A percentile compares a stretch with the other conserved stretches of the same genome.
phyloP scores from a whole-genome alignment of 2,888 invertebrate species.

The Drosophila subsilvestris region DNA sequence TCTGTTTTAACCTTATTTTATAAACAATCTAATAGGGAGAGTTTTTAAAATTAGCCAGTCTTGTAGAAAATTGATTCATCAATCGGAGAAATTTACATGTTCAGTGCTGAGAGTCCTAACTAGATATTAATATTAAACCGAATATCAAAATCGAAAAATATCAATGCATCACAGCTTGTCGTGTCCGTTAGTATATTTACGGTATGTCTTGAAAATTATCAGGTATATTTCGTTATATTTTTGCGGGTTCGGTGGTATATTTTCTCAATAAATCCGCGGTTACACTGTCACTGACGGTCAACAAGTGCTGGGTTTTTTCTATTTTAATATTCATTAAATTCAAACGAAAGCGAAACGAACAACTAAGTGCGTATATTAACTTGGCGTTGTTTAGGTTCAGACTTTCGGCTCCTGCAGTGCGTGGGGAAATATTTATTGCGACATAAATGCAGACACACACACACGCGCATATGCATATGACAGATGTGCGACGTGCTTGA shows the following conservation, averaged over 20 bases:
- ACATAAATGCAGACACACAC: constrained; percentile 22
- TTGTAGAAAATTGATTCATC: no score
- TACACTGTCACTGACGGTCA: constrained; percentile 9
- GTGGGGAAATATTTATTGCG: constrained; percentile 37
- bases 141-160: no score
- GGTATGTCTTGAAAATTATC: no score
- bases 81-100: no score
- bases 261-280: constrained; percentile 14
- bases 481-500: constrained; percentile 28
- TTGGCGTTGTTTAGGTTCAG: constrained; percentile 12
- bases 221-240: no score
- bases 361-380: constrained; percentile 15
- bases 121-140: no score
- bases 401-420: constrained; percentile 30
- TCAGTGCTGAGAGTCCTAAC: no score
- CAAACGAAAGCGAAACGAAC: constrained; percentile 17
- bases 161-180: no score
- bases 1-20: no score
- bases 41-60: no score
- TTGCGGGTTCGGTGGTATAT: background rate
- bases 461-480: constrained; percentile 10
- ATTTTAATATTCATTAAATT: constrained; percentile 28
- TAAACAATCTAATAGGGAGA: no score
- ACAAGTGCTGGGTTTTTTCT: constrained; percentile 37
- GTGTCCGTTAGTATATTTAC: background rate